A percentile compares a stretch with the other conserved stretches of the same genome.
phyloP scores from a whole-genome alignment of 2,797 vertebrate genomes.

The Nasua narica region DNA sequence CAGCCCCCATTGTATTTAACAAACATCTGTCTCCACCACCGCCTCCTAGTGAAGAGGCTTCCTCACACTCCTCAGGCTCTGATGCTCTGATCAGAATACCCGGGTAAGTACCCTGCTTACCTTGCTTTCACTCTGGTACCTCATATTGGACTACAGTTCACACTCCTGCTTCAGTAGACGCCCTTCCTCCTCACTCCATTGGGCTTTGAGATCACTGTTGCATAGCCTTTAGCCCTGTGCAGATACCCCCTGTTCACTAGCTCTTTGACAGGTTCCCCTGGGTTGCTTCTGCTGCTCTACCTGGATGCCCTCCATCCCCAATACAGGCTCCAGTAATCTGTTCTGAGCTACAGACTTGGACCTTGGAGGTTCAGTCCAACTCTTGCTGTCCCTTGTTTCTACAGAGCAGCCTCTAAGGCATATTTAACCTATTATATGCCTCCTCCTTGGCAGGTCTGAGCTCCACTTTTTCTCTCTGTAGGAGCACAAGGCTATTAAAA shows the following conservation, averaged over 20 bases:
- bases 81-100: too few species aligned
- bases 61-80: not conserved
- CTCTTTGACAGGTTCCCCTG: not conserved
- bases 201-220: not conserved
- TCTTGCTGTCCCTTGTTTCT: not conserved
- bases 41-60: not conserved
- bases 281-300: not conserved
- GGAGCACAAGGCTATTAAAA: not conserved
- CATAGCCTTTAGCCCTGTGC: too few species aligned
- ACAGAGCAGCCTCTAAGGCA: not conserved
- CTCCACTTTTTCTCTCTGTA: not conserved
- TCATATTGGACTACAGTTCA: not conserved
- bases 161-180: fast-evolving
- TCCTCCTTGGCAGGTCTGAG: not conserved
- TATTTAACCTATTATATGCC: not conserved
- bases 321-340: not conserved
- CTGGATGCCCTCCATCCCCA: fast-evolving
- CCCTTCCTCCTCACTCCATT: not conserved
- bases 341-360: not conserved
- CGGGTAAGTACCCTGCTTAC: not conserved
- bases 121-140: not conserved
- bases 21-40: not conserved
- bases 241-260: not conserved
- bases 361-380: not conserved
- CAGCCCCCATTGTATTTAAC: not conserved